Evolutionary conservation across 2,888 invertebrate species (phyloP).

Genomic region (Machimus atricapillus): DNA sequence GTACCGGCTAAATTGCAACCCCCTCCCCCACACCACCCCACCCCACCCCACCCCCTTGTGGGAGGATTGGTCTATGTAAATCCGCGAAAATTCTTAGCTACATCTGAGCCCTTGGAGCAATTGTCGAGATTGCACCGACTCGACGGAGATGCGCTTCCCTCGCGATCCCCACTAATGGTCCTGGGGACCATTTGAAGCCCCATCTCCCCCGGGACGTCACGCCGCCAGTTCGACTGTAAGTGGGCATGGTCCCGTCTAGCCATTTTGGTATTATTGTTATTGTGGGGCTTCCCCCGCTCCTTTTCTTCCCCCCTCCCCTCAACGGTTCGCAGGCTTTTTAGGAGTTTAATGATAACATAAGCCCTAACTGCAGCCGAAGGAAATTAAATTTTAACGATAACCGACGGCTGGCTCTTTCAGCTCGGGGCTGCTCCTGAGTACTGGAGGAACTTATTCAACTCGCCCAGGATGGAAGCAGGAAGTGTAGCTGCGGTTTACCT

Average conservation of each 20-base stretch:
- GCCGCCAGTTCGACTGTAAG: neutral
- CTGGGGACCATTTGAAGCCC: neutral
- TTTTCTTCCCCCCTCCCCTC: neutral
- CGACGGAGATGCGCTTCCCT: neutral
- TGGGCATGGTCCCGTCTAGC: neutral
- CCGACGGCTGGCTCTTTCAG: neutral
- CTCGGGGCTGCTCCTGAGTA: neutral
- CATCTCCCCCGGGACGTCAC: neutral
- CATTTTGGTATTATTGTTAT: neutral
- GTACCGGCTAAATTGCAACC: neutral
- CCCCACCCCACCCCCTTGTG: neutral
- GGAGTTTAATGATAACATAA: slow-evolving; percentile 11
- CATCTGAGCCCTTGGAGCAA: slow-evolving; percentile 10
- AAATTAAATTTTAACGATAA: slow-evolving; percentile 32
- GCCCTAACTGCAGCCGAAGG: neutral
- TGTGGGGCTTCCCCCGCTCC: neutral
- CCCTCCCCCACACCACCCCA: no score
- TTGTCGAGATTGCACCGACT: neutral
- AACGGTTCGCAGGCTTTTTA: neutral
- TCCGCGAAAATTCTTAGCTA: neutral
- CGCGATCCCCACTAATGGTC: neutral
- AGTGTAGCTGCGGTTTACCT: slow-evolving; percentile 19
- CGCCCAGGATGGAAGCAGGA: neutral
- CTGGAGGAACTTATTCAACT: neutral
- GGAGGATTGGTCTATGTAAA: neutral